These are phyloP conservation scores for Oscheius sp. DNA, from an alignment of 2,888 invertebrate species.

Conservation along the genomic window DNA sequence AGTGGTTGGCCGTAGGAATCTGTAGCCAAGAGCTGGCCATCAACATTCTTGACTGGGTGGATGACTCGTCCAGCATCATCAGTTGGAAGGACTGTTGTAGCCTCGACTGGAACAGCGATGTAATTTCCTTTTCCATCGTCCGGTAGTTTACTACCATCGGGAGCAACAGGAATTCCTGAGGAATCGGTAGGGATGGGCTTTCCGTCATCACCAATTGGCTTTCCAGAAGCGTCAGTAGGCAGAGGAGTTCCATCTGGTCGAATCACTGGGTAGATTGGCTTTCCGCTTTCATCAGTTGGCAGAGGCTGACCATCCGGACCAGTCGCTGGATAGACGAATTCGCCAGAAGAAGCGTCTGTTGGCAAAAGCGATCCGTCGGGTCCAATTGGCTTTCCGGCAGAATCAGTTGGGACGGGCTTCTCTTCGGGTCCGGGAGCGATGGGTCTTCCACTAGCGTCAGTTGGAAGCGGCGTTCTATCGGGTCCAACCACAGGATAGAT, in stretches of 20 bases:
- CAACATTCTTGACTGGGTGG: conserved; percentile 55
- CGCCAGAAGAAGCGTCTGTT: conserved; percentile 50
- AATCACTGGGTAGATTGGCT: conserved; percentile 31
- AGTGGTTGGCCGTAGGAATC: conserved; percentile 36
- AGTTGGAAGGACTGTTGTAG: conserved; percentile 38
- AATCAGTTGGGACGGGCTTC: conserved; percentile 35
- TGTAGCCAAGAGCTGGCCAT: conserved; percentile 39
- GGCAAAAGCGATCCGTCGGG: conserved; percentile 36
- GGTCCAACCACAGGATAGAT: too few species aligned
- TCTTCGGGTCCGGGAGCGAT: conserved; percentile 27
- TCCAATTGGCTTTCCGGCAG: conserved; percentile 40
- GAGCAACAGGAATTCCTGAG: conserved; percentile 39
- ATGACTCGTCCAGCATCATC: conserved; percentile 12
- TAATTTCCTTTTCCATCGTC: conserved; percentile 53
- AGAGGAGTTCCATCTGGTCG: conserved; percentile 40
- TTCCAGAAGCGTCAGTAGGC: conserved; percentile 38
- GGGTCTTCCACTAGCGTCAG: conserved; percentile 47
- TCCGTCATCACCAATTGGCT: conserved; percentile 27
- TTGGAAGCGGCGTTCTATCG: conserved; percentile 43
- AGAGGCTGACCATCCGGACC: conserved; percentile 37
- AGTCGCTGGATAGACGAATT: conserved; percentile 34
- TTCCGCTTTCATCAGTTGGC: conserved; percentile 32
- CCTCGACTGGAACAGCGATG: conserved; percentile 57
- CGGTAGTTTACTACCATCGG: conserved; percentile 37
- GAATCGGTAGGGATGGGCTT: conserved; percentile 36